Conservation (phyloP, 2,888 invertebrate species). For the Allolobophora icterica region DNA sequence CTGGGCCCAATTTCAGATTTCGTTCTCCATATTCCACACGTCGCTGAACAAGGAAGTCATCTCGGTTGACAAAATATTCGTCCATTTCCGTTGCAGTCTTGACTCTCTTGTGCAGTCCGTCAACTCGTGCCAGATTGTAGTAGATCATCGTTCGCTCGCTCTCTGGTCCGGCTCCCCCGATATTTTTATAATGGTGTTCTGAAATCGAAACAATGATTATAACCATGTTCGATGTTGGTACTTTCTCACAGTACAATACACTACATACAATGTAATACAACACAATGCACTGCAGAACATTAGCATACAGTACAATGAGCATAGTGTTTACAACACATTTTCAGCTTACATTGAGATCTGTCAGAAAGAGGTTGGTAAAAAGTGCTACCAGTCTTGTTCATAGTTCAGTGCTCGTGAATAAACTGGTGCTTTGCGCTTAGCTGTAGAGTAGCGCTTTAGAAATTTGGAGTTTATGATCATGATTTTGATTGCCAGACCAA, state of each 20-base stretch:
- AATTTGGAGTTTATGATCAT: too few species aligned
- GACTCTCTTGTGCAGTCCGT: constrained; percentile 71
- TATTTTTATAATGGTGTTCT: constrained; percentile 62
- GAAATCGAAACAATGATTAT: constrained; percentile 35
- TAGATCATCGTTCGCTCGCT: constrained; percentile 71
- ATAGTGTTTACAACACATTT: not conserved
- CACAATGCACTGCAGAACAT: not conserved
- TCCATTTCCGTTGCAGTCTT: constrained; percentile 63
- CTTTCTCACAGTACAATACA: not conserved
- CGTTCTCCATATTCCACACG: constrained; percentile 61
- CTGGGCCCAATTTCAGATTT: constrained; percentile 64
- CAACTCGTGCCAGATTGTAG: constrained; percentile 73
- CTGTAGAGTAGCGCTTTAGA: too few species aligned
- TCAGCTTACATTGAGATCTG: not conserved
- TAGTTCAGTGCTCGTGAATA: too few species aligned
- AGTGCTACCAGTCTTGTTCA: not conserved
- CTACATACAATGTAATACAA: not conserved
- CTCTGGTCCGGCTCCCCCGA: constrained; percentile 60
- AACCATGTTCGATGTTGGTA: not conserved
- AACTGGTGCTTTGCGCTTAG: too few species aligned
- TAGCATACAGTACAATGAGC: not conserved
- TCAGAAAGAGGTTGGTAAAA: not conserved
- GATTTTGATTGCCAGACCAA: too few species aligned
- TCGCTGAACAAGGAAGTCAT: constrained; percentile 63
- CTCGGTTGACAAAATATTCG: constrained; percentile 61